Conservation (phyloP, 2,113 vertebrate genomes). For the Tauraco erythrolophus region DNA sequence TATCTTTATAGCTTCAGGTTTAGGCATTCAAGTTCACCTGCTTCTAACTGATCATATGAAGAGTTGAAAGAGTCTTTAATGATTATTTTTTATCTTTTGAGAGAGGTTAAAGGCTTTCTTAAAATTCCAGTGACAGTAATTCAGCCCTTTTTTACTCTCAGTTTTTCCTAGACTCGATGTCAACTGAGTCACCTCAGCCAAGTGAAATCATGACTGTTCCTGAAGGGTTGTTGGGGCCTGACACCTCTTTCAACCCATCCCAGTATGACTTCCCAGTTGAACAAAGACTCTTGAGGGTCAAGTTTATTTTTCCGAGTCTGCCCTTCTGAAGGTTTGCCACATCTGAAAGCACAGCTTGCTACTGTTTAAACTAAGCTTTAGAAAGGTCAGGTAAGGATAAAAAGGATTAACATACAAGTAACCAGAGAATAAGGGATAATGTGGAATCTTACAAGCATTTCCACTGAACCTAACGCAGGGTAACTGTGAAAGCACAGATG, state of each 20-base stretch:
- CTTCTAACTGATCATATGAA: background rate
- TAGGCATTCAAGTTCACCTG: background rate
- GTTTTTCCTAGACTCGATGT: background rate
- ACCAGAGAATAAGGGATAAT: background rate
- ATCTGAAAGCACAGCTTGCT: background rate
- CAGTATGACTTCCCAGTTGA: background rate
- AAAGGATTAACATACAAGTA: background rate
- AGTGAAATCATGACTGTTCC: background rate
- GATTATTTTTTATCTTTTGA: background rate
- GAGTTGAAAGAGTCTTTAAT: background rate
- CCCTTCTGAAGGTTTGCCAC: background rate
- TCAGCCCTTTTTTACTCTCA: background rate
- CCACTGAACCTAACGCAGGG: background rate
- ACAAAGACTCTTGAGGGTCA: background rate
- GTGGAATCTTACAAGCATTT: background rate
- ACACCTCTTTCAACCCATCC: background rate
- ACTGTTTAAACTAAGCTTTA: background rate
- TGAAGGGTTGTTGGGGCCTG: background rate
- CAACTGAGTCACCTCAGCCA: background rate
- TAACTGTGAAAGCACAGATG: background rate
- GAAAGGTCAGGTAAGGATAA: background rate
- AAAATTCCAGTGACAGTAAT: background rate
- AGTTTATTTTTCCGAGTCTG: background rate
- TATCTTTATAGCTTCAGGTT: background rate
- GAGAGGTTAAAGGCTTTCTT: background rate